phyloP scores from a whole-genome alignment of 1,140 invertebrate species.

The Apocrypta bakeri region DNA sequence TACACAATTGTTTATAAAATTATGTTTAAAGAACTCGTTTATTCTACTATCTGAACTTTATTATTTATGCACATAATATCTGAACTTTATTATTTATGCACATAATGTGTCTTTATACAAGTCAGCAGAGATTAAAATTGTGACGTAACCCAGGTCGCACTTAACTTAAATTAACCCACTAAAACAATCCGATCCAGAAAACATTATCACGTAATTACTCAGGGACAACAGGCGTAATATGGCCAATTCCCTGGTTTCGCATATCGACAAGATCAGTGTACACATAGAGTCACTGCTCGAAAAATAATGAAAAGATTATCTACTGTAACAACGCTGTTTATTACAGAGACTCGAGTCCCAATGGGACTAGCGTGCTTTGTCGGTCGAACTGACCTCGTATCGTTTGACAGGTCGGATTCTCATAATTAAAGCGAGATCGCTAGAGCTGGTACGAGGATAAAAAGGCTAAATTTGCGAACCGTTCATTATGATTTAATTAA shows the following conservation, averaged over 20 bases:
- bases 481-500: constrained; percentile 28
- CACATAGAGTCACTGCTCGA: background rate
- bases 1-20: too few relatives aligned
- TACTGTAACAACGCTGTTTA: background rate
- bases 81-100: too few relatives aligned
- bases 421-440: background rate
- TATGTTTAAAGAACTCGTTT: too few relatives aligned
- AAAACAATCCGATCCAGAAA: background rate
- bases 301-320: background rate
- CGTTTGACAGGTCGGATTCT: background rate
- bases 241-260: background rate
- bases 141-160: too few relatives aligned
- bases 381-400: background rate
- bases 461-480: background rate
- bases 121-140: too few relatives aligned
- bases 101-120: too few relatives aligned
- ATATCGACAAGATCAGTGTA: background rate
- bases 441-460: background rate
- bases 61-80: too few relatives aligned
- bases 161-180: background rate
- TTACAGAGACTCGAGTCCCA: background rate
- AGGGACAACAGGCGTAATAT: background rate
- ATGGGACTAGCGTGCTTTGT: background rate
- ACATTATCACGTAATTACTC: background rate
- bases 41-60: too few relatives aligned